Conservation (phyloP, 2,113 vertebrate genomes). For the Erinaceus europaeus region DNA sequence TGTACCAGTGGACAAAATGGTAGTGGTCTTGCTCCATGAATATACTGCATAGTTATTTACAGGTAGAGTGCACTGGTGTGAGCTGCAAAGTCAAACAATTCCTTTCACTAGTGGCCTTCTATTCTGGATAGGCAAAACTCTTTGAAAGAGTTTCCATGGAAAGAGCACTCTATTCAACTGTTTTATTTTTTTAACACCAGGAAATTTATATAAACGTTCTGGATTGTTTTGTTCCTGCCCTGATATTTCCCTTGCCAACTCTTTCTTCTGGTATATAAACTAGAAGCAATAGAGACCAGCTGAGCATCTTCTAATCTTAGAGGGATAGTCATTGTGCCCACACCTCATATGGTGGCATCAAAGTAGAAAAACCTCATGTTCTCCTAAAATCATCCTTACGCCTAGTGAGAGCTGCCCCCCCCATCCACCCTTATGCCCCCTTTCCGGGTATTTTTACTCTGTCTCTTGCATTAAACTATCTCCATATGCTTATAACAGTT, state of each 20-base stretch:
- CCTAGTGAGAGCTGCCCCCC: neutral
- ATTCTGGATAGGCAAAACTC: neutral
- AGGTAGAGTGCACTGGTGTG: neutral
- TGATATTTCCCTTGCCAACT: neutral
- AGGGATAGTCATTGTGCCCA: neutral
- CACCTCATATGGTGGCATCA: too few species aligned
- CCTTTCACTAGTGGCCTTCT: neutral
- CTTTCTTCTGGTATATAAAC: neutral
- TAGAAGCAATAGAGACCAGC: accelerated
- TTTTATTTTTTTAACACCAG: neutral
- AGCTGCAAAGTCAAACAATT: neutral
- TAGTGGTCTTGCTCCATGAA: neutral
- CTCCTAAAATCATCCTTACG: neutral
- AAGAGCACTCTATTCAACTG: neutral
- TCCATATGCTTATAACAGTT: neutral
- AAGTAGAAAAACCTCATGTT: neutral
- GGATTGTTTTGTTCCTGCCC: neutral
- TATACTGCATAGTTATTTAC: neutral
- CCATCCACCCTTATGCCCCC: neutral
- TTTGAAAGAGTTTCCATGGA: neutral
- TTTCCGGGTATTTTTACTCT: neutral
- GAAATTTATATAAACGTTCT: neutral
- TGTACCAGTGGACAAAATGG: neutral
- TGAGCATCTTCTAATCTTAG: neutral
- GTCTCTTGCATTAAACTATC: neutral